Percentiles rank a stretch among this genome's conserved stretches.
Conservation (phyloP, 1,140 invertebrate species). For the Danaus plexippus region DNA sequence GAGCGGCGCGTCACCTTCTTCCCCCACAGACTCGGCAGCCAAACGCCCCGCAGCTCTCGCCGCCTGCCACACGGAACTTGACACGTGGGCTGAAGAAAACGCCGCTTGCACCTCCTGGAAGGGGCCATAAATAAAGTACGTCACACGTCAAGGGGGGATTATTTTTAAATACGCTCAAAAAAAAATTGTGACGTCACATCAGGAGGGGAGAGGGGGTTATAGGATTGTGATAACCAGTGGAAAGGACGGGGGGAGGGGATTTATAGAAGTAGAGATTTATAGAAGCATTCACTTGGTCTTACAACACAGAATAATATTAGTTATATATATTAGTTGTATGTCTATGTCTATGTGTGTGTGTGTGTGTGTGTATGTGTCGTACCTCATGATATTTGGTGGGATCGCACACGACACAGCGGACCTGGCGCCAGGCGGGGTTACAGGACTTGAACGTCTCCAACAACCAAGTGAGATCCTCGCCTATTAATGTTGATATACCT, state of each 20-base stretch:
- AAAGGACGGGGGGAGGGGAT: too few species aligned
- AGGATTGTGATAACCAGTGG: too few species aligned
- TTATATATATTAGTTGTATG: conserved; percentile 2
- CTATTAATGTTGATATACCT: conserved; percentile 67
- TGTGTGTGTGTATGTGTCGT: neutral
- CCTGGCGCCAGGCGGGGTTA: conserved; percentile 67
- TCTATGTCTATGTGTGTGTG: too few species aligned
- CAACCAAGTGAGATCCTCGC: conserved; percentile 62
- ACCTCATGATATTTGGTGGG: conserved; percentile 62
- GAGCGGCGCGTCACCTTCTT: conserved; percentile 16
- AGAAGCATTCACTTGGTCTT: too few species aligned
- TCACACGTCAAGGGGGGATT: too few species aligned
- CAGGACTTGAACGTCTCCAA: conserved; percentile 69
- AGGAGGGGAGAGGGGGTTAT: too few species aligned
- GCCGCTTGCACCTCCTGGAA: conserved; percentile 37
- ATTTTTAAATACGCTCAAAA: neutral
- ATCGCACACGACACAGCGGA: conserved; percentile 63
- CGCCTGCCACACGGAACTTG: conserved; percentile 64
- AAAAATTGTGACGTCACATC: conserved; percentile 1
- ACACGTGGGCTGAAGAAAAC: conserved; percentile 60
- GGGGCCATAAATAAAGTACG: conserved; percentile 3
- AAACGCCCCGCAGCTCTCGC: conserved; percentile 36
- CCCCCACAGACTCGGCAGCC: conserved; percentile 12
- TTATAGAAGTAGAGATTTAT: too few species aligned
- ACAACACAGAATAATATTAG: too few species aligned